Evolutionary conservation across 2,113 vertebrate species (phyloP).

Genomic region (Eulacestoma nigropectus): DNA sequence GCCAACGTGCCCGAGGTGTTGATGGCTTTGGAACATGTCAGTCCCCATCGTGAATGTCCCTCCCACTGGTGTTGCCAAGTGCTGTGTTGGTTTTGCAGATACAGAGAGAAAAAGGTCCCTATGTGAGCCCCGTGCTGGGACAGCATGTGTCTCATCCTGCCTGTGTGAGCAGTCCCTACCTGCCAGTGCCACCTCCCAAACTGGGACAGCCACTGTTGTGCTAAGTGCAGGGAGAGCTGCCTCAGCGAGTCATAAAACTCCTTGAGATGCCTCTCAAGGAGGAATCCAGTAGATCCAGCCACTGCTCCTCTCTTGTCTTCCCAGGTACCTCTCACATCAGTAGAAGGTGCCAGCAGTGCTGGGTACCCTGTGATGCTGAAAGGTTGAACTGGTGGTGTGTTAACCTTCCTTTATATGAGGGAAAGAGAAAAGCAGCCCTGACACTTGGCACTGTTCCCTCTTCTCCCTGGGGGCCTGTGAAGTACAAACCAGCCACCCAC

Average conservation of each 20-base stretch:
- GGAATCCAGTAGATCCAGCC: neutral
- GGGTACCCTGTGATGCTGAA: neutral
- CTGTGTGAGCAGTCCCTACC: neutral
- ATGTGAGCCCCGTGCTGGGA: rapidly evolving
- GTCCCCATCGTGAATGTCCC: neutral
- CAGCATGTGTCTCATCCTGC: neutral
- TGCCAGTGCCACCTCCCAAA: neutral
- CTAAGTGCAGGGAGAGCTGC: neutral
- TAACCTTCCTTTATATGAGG: neutral
- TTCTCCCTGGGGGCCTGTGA: neutral
- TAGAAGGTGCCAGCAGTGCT: neutral
- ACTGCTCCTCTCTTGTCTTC: neutral
- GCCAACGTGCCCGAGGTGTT: rapidly evolving
- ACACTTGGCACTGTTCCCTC: neutral
- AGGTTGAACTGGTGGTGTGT: neutral
- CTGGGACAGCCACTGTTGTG: rapidly evolving
- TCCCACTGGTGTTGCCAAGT: neutral
- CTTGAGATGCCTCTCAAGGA: neutral
- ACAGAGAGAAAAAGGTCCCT: rapidly evolving
- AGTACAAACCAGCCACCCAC: rapidly evolving
- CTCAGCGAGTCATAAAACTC: neutral
- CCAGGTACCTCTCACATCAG: neutral
- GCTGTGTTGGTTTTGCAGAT: neutral
- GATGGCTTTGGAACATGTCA: neutral
- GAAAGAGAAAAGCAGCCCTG: neutral